phyloP scores from a whole-genome alignment of 2,113 vertebrate species.

The Tyto alba region DNA sequence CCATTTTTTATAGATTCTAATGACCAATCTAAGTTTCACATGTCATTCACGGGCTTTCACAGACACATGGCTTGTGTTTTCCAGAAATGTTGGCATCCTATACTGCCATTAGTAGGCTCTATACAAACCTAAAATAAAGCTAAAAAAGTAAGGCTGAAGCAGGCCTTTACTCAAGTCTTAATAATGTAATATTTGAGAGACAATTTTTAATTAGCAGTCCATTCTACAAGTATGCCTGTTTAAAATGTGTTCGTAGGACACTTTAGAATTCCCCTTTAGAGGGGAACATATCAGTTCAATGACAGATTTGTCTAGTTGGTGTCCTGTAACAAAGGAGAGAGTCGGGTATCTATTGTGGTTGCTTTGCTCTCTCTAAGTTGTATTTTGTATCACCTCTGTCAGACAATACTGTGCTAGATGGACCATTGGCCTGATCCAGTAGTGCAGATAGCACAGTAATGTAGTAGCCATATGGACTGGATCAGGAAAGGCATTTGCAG shows the following conservation, averaged over 20 bases:
- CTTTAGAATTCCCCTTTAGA: background rate
- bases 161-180: background rate
- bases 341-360: background rate
- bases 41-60: too few relatives aligned
- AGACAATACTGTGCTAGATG: background rate
- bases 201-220: background rate
- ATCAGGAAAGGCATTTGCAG: background rate
- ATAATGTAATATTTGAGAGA: background rate
- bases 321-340: background rate
- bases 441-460: background rate
- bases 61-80: too few relatives aligned
- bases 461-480: background rate
- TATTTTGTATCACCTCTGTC: background rate
- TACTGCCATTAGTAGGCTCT: background rate
- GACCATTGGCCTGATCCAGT: background rate
- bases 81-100: background rate
- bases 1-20: background rate
- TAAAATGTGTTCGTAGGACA: background rate
- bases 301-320: background rate
- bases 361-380: background rate
- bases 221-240: background rate
- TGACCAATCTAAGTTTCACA: background rate
- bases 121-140: background rate
- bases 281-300: background rate
- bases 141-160: background rate